phyloP scores from a whole-genome alignment of 2,113 vertebrate species.

The Barbus barbus region DNA sequence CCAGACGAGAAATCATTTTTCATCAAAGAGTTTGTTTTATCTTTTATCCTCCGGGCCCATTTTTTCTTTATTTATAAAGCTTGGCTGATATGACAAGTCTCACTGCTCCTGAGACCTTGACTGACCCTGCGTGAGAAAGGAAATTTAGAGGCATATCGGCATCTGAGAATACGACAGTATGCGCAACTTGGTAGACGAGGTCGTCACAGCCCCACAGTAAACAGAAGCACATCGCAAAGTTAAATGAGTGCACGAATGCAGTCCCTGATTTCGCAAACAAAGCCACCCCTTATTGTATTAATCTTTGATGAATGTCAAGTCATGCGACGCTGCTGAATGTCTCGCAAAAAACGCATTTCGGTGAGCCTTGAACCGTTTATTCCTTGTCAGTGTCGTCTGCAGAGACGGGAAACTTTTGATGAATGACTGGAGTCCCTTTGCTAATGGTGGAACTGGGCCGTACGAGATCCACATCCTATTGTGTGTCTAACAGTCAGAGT shows the following conservation, averaged over 20 bases:
- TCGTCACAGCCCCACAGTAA: neutral
- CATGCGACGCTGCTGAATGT: neutral
- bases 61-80: constrained; percentile 49
- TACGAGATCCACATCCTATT: constrained; percentile 18
- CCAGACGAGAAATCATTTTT: constrained; percentile 32
- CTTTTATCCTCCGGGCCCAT: constrained; percentile 18
- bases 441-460: constrained; percentile 16
- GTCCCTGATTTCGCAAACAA: constrained; percentile 12
- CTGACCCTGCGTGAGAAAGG: constrained; percentile 22
- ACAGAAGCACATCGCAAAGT: constrained; percentile 4
- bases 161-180: neutral
- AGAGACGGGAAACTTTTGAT: constrained; percentile 30
- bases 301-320: constrained; percentile 11
- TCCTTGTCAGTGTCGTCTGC: neutral
- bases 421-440: constrained; percentile 28
- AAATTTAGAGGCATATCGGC: constrained; percentile 31
- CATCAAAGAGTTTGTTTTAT: constrained; percentile 54
- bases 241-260: neutral
- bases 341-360: neutral
- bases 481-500: constrained; percentile 25
- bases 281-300: neutral
- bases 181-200: neutral
- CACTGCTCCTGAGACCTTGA: constrained; percentile 45
- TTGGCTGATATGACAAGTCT: constrained; percentile 38
- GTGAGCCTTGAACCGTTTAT: neutral